These are phyloP conservation scores for Vespertilio murinus DNA, from an alignment of 2,797 vertebrate species.

Conservation along the genomic window DNA sequence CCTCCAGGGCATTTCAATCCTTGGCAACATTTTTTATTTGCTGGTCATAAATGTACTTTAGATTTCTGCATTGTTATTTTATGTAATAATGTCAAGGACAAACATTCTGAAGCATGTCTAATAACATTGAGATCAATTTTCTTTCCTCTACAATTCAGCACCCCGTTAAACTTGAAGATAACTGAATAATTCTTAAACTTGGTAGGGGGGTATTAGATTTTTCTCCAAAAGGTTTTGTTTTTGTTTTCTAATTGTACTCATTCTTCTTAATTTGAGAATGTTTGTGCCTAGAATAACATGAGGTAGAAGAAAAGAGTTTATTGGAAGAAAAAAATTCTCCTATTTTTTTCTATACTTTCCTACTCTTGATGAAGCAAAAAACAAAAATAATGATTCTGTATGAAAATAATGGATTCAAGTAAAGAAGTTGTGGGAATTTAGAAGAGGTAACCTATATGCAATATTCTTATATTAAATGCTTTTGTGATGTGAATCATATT, in stretches of 20 bases:
- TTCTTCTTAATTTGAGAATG: slow-evolving; percentile 18
- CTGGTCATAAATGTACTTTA: slow-evolving; percentile 72
- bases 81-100: slow-evolving; percentile 78
- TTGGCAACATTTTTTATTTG: slow-evolving; percentile 75
- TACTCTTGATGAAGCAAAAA: neutral
- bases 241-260: slow-evolving; percentile 45
- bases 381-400: neutral
- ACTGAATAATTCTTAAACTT: slow-evolving; percentile 9
- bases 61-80: slow-evolving; percentile 77
- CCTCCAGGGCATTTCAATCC: slow-evolving; percentile 66
- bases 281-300: neutral
- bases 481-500: neutral
- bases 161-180: slow-evolving; percentile 64
- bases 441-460: neutral
- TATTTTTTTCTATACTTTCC: neutral
- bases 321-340: neutral
- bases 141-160: slow-evolving; percentile 50
- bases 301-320: neutral
- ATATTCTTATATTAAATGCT: neutral
- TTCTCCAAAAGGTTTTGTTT: neutral
- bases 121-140: slow-evolving; percentile 61
- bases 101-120: slow-evolving; percentile 74
- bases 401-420: neutral
- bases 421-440: neutral
- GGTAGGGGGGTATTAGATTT: slow-evolving; percentile 3